Base-by-base conservation (phyloP, 1,140 invertebrate species). In the Bombus soroeensis region DNA sequence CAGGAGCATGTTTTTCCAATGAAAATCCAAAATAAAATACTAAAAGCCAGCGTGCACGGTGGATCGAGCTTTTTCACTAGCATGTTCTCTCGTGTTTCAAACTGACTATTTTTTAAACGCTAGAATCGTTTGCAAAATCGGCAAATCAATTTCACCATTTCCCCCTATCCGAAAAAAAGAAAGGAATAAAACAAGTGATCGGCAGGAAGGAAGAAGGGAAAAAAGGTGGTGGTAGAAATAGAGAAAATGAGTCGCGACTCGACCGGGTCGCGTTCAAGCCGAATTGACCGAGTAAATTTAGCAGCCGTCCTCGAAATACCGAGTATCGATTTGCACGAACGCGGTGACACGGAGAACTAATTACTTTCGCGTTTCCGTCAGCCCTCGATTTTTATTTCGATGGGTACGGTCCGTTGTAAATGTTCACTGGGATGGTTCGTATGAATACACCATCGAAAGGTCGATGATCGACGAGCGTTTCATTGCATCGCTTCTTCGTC, bases 341-440 rank as follows among this genome's bases (percentile, higher is more conserved):
- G n/a, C 66, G 66, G 32, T 70, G 83, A 84, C 83, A 84, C 83
- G 68, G 53, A 72, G 66, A 72, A 79, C 75, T 84, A 84, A 84
- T 84, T 79, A 84, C 83, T 85, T 80, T 84, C 76, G 76, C 76
- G 76, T 84, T 84, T 85, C 43, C 53, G 18, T 47, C 76, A 76
- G 39, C 18, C 41, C 66, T 34, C 76, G 64, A 80, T 85, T 85
- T 85, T 85, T 85, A 85, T 80, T 80, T 59, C 39, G 18, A 80
- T 37, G 18, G 41, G 25, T 32, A 18, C 13, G 82, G 47, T 43
- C 34, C 64, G 68, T 59, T 85, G 76, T 79, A 62, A 84, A 37
- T 28, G 74, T 43, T 43, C 76, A 22, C 22, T 22, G 22, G 43
- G 57, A 62, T 37, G 9, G 25, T 32, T 47, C 34, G 64, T 72